Evolutionary conservation across 2,797 vertebrate genomes (phyloP), one percentile per base, ranked within the genome.

Genomic region (Cyclopterus lumpus): DNA sequence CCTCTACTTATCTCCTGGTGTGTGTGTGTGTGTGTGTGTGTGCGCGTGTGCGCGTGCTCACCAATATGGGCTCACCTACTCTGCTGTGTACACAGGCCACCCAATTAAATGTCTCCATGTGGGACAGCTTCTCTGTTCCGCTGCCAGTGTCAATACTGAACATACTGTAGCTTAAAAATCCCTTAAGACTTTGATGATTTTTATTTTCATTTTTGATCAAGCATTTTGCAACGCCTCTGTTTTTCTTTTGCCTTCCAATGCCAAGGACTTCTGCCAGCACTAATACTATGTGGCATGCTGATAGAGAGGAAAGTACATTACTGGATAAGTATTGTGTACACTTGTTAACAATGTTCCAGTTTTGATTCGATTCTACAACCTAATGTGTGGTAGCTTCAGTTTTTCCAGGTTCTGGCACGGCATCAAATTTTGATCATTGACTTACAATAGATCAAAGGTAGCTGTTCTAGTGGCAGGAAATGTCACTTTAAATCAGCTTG

Each of bases 101-200:
- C 67, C 61, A 76, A 77, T 87, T 70, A 79, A 84, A 72, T 14
- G 62, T 44, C 55, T 85, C 20, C 51, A 48, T 73, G 68, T 71
- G 75, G 65, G 58, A 55, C 48, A 6, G 36, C 40, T 44, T 75
- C 58, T 85, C 64, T 85, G 58, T 73, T 62, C 32, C 12, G 0
- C 61, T 75, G 80, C 85, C 85, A 87, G 34, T 18, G 51, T 86
- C 86, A 87, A 80, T 26, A 79, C 18, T 11, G 30, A 71, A 54
- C 42, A 40, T 18, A 44, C 30, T 62, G 40, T 15, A 59, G 68
- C 59, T 73, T 58, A 15, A 48, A n/a, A 63, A 64, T 40, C 68
- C 49, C 49, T 66, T 53, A 59, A 81, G 69, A 68, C n/a, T 55
- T 67, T 44, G 3, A 68, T 6, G 12, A 3, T 48, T 67, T 58